These are phyloP conservation scores for Eutrigla gurnardus DNA, from an alignment of 2,797 vertebrate genomes.

Conservation along the genomic window DNA sequence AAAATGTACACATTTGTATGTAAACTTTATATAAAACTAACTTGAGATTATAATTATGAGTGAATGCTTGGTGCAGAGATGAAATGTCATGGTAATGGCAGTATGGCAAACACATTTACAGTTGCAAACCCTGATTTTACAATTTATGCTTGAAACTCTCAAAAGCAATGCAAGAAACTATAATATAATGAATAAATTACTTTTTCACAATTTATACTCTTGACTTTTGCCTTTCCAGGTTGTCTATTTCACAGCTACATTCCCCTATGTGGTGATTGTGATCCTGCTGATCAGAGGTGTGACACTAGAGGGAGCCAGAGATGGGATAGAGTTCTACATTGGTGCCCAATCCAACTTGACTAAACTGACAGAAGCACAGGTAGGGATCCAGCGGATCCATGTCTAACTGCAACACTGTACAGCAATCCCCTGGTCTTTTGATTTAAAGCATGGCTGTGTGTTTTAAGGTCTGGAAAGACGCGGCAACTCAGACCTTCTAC, in stretches of 20 bases:
- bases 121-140: not conserved
- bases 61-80: not conserved
- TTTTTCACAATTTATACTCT: not conserved
- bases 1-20: not conserved
- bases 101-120: not conserved
- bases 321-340: conserved; percentile 94
- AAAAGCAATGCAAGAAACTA: not conserved
- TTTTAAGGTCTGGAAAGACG: conserved; percentile 92
- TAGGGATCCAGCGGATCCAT: conserved; percentile 43
- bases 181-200: not conserved
- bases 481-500: conserved; percentile 95
- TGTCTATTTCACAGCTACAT: conserved; percentile 94
- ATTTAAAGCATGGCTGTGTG: not conserved
- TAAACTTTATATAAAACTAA: not conserved
- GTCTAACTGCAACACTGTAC: not conserved
- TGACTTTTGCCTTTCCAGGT: conserved; percentile 80
- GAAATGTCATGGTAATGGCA: not conserved
- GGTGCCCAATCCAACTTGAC: conserved; percentile 91
- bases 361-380: conserved; percentile 89
- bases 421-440: not conserved
- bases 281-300: conserved; percentile 90
- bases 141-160: not conserved
- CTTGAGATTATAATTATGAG: not conserved
- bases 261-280: conserved; percentile 90
- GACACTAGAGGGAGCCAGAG: conserved; percentile 90